A percentile compares a stretch with the other conserved stretches of the same genome.
phyloP scores from a whole-genome alignment of 2,888 invertebrate genomes.

The Emmelina monodactyla region DNA sequence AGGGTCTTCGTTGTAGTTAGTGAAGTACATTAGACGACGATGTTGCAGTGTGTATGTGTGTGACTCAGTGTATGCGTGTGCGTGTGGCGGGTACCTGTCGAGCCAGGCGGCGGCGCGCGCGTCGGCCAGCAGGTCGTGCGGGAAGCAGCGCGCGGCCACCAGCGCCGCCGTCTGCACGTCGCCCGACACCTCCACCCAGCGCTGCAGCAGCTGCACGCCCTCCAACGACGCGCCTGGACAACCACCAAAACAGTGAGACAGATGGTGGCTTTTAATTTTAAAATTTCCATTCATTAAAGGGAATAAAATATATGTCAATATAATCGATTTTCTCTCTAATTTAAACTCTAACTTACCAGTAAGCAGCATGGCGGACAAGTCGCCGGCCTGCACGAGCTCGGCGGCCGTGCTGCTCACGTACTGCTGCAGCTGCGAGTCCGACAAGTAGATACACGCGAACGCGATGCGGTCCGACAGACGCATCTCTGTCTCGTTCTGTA shows the following conservation, averaged over 20 bases:
- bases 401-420: conserved; percentile 77
- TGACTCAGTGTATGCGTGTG: background rate
- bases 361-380: conserved; percentile 83
- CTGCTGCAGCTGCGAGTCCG: conserved; percentile 80
- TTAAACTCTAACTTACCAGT: too few species aligned
- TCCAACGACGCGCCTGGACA: conserved; percentile 72
- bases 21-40: too few species aligned
- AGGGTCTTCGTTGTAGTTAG: too few species aligned
- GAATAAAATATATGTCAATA: background rate
- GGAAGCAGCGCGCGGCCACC: conserved; percentile 80
- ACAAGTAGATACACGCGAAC: conserved; percentile 87
- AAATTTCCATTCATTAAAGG: too few species aligned
- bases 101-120: conserved; percentile 76
- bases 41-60: too few species aligned
- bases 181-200: conserved; percentile 84
- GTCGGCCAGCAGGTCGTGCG: conserved; percentile 73
- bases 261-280: too few species aligned
- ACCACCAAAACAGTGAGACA: background rate
- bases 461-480: conserved; percentile 88
- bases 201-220: conserved; percentile 82
- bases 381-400: conserved; percentile 77
- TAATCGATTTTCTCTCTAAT: background rate
- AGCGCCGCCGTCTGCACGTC: conserved; percentile 93
- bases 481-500: conserved; percentile 82
- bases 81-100: conserved; percentile 48